Base-by-base conservation (phyloP, 2,113 vertebrate species). In the Elephas maximus region DNA sequence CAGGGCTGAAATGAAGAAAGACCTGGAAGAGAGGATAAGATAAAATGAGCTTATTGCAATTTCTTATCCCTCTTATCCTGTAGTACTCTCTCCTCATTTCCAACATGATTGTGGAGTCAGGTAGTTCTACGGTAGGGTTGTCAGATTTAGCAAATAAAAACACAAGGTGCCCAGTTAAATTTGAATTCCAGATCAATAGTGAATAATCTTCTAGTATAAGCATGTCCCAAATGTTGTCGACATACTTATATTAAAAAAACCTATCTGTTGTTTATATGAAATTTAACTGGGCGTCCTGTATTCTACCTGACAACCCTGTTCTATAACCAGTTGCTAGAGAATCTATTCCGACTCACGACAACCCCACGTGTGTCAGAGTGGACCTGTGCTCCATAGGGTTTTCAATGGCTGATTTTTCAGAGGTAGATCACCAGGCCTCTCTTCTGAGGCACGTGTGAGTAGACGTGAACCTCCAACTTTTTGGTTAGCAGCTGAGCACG, bases 281-380 rank as follows among this genome's bases (percentile, higher is more conserved):
- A 87, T 93, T 91, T 57, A 65, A 3, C 30, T 37, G 0, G 10
- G 1, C 44, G 30, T 48, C 33, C 24, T 95, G 14, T 81, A 37
- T 94, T 97, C 93, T 73, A 71, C 33, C 63, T 80, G 79, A 37
- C 28, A 92, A 41, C 62, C 0, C 6, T 92, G 4, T 60, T 92
- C n/a, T 71, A 8, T 4, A 51, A 73, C 15, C 69, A 73, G 33
- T 73, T 73, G 15, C 33, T 33, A 73, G 37, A 14, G 26, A 73
- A 37, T 73, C 14, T 15, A 20, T 73, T 17, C 33, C 18, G 33
- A 73, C 69, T 73, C 33, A 6, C 7, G 69, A 33, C 15, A 37
- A 18, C 69, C 69, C 33, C 69, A 37, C 14, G 53, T 37, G n/a
- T 71, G 69, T 73, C 69, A 18, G n/a, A 37, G 69, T n/a, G 18